phyloP scores from a whole-genome alignment of 2,113 vertebrate species.

The Phycodurus eques region DNA sequence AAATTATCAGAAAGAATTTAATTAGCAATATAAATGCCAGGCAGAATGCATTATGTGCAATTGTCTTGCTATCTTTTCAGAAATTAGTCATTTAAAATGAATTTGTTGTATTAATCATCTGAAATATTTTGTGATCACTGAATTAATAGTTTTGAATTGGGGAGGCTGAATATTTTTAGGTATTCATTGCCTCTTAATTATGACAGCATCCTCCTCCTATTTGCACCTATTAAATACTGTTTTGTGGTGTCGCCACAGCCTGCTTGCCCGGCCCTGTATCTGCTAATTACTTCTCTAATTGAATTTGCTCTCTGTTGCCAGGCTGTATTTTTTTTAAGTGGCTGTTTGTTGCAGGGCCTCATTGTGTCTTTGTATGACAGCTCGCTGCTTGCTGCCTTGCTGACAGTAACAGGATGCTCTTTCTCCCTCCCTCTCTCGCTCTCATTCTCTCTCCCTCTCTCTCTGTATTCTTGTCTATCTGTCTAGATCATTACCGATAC shows the following conservation, averaged over 20 bases:
- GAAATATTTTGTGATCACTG: conserved; percentile 99
- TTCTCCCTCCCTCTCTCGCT: conserved; percentile 75
- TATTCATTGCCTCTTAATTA: conserved; percentile 99
- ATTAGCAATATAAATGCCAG: conserved; percentile 99
- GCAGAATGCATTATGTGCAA: conserved; percentile 89
- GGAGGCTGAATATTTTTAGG: conserved; percentile 71
- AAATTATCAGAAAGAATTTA: conserved; percentile 91
- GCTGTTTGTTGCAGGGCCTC: conserved; percentile 97
- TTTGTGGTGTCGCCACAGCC: conserved; percentile 95
- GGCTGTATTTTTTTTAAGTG: conserved; percentile 89
- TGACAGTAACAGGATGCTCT: conserved; percentile 83
- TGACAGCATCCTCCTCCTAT: conserved; percentile 92
- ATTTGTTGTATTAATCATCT: conserved; percentile 99
- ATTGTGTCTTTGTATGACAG: conserved; percentile 98
- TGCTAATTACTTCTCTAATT: conserved; percentile 99
- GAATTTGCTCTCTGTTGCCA: conserved; percentile 99
- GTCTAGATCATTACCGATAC: conserved; percentile 19
- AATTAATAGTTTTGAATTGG: conserved; percentile 94
- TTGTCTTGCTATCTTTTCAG: conserved; percentile 99
- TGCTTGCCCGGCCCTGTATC: conserved; percentile 97
- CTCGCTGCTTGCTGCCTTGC: conserved; percentile 82
- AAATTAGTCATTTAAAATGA: conserved; percentile 99
- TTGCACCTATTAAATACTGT: conserved; percentile 98
- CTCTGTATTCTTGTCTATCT: conserved; percentile 29
- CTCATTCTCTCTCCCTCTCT: conserved; percentile 35